A percentile compares a stretch with the other conserved stretches of the same genome.
phyloP scores from a whole-genome alignment of 92 coral and sea anemone species.

The Parazoanthus atlanticus region DNA sequence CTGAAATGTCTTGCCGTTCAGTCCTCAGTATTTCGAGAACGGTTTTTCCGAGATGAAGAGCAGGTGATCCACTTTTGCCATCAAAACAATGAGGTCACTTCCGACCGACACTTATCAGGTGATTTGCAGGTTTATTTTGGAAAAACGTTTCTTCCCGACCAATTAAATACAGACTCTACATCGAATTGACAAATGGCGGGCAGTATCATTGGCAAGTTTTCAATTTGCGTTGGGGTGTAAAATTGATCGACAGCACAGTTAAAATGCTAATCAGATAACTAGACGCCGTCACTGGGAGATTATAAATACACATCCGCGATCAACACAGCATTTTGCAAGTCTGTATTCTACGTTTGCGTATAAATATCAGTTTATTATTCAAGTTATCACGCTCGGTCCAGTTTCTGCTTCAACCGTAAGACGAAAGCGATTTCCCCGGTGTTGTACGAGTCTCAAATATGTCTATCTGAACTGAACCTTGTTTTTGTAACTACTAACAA shows the following conservation, averaged over 20 bases:
- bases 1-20: neutral
- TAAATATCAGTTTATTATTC: neutral
- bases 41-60: conserved; percentile 2
- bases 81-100: conserved; percentile 61
- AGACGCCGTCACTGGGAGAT: neutral
- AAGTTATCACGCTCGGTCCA: neutral
- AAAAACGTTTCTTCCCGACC: conserved; percentile 40
- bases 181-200: neutral
- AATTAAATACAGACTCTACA: conserved; percentile 20
- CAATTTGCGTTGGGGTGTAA: neutral
- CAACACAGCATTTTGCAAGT: neutral
- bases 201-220: neutral
- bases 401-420: neutral
- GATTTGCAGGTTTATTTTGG: conserved; percentile 47
- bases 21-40: neutral
- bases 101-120: conserved; percentile 44
- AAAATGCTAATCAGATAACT: neutral
- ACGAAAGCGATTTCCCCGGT: neutral
- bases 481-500: neutral
- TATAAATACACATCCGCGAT: neutral
- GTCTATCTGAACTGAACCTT: neutral
- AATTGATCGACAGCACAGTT: neutral
- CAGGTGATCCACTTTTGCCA: conserved; percentile 32
- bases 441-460: neutral
- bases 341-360: neutral